These are phyloP conservation scores for Lasiommata megera DNA, from an alignment of 2,888 invertebrate genomes.

Conservation along the genomic window DNA sequence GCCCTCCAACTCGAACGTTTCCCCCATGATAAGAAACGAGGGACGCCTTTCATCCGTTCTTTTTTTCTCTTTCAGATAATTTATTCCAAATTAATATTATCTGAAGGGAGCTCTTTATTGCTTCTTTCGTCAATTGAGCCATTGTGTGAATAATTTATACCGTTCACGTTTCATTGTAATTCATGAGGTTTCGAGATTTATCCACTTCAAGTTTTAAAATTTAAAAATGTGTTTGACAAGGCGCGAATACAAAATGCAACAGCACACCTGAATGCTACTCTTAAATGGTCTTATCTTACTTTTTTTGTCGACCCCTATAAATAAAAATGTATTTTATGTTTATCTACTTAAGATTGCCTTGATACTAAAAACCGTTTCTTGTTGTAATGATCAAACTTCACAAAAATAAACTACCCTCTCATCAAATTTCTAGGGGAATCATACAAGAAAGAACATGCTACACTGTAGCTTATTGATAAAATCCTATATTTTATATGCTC, in stretches of 20 bases:
- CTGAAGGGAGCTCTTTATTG: slow-evolving; percentile 53
- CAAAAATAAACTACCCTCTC: too few species aligned
- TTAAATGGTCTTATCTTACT: not conserved
- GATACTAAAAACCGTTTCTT: not conserved
- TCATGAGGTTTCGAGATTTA: slow-evolving; percentile 24
- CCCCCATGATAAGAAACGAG: slow-evolving; percentile 28
- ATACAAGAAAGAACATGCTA: too few species aligned
- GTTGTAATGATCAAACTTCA: too few species aligned
- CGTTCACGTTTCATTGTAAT: slow-evolving; percentile 33
- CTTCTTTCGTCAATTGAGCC: slow-evolving; percentile 33
- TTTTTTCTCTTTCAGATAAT: slow-evolving; percentile 57
- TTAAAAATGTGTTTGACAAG: slow-evolving; percentile 7
- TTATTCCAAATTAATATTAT: slow-evolving; percentile 66
- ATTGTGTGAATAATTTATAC: slow-evolving; percentile 45
- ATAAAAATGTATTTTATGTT: too few species aligned
- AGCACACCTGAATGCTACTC: not conserved
- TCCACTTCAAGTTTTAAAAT: slow-evolving; percentile 1
- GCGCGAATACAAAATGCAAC: not conserved
- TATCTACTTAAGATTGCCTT: too few species aligned
- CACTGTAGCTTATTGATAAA: too few species aligned
- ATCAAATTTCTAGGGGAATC: too few species aligned
- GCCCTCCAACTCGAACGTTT: slow-evolving; percentile 25
- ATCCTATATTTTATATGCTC: too few species aligned
- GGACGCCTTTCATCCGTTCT: slow-evolving; percentile 41
- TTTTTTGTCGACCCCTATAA: too few species aligned